phyloP scores from a whole-genome alignment of 2,797 vertebrate species.

The Scleropages formosus region DNA sequence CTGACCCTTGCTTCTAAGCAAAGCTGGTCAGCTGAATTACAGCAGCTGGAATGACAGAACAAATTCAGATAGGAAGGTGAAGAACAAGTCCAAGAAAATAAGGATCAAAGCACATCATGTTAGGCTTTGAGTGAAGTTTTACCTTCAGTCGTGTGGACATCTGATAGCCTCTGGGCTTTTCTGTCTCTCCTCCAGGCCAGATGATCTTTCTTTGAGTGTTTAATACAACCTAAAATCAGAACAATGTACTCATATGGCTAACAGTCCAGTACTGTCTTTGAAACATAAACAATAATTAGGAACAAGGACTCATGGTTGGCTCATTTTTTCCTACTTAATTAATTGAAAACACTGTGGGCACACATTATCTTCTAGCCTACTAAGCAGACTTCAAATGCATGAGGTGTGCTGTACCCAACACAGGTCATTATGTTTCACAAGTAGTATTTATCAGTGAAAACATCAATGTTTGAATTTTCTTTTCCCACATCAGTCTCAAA shows the following conservation, averaged over 20 bases:
- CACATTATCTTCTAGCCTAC: not conserved
- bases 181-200: constrained; percentile 93
- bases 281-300: not conserved
- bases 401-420: not conserved
- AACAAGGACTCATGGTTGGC: not conserved
- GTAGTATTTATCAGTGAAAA: not conserved
- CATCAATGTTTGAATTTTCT: not conserved
- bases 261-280: not conserved
- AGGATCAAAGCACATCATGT: not conserved
- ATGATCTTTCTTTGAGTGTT: constrained; percentile 92
- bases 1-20: not conserved
- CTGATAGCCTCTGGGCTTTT: constrained; percentile 94
- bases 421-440: not conserved
- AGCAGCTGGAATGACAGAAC: not conserved
- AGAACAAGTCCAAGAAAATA: not conserved
- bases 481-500: too few relatives aligned
- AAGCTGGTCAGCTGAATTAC: not conserved
- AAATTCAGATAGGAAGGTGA: not conserved
- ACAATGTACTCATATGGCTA: not conserved
- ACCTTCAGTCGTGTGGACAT: constrained; percentile 97
- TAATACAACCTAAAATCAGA: constrained; percentile 79
- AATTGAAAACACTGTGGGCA: not conserved
- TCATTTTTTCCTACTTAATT: not conserved
- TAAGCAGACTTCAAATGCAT: constrained; percentile 12
- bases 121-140: constrained; percentile 27